These are phyloP conservation scores for Scaptomyza reducta DNA, from an alignment of 2,888 invertebrate genomes.

Conservation along the genomic window DNA sequence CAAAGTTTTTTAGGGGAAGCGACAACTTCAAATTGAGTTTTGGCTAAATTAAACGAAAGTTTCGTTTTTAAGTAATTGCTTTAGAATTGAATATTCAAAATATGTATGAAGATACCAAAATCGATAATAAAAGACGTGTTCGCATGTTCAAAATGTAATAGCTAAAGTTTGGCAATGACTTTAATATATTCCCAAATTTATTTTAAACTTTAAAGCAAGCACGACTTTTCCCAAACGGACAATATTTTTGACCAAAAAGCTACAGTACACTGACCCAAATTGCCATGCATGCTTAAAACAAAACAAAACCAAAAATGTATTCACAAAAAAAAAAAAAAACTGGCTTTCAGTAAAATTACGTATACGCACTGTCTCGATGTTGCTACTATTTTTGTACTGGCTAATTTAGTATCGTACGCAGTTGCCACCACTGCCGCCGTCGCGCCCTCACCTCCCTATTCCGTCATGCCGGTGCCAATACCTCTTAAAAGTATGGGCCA, in stretches of 20 bases:
- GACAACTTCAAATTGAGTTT: conserved; percentile 1
- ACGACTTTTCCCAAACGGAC: conserved; percentile 4
- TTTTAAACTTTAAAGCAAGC: conserved; percentile 12
- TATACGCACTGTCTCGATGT: conserved; percentile 56
- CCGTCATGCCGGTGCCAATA: conserved; percentile 19
- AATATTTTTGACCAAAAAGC: conserved; percentile 22
- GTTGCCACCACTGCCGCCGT: background rate
- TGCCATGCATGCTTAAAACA: conserved; percentile 22
- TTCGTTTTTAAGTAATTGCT: background rate
- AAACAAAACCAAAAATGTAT: conserved; percentile 23
- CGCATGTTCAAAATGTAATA: background rate
- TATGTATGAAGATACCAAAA: no score
- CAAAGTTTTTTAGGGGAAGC: conserved; percentile 20
- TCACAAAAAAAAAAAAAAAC: conserved; percentile 21
- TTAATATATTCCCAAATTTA: conserved; percentile 8
- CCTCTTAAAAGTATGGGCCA: conserved; percentile 55
- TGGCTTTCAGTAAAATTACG: conserved; percentile 57
- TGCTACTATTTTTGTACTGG: conserved; percentile 39
- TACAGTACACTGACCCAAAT: conserved; percentile 37
- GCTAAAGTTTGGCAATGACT: background rate
- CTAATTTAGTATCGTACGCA: conserved; percentile 59
- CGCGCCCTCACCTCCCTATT: background rate
- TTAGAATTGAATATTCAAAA: background rate
- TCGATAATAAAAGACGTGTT: background rate
- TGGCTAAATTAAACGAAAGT: background rate